phyloP scores from a whole-genome alignment of 2,113 vertebrate species.

The human (Homo sapiens) region DNA sequence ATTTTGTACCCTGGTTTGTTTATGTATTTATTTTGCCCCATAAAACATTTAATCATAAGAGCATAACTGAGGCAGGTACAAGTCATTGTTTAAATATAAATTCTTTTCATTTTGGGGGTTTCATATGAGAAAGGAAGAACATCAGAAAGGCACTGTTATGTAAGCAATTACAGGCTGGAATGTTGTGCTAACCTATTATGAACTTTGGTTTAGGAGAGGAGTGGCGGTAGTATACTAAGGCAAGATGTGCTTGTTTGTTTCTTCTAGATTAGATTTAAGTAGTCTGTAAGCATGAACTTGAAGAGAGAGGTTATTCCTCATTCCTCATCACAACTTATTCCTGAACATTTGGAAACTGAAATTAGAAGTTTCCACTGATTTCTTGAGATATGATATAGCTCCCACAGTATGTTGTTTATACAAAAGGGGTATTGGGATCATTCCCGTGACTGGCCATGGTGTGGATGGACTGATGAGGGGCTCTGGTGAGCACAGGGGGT shows the following conservation, averaged over 20 bases:
- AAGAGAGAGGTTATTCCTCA: background rate
- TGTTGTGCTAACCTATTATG: background rate
- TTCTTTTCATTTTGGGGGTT: background rate
- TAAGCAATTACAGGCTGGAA: background rate
- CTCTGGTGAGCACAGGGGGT: background rate
- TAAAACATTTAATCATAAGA: constrained; percentile 50
- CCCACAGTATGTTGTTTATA: background rate
- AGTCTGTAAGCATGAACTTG: background rate
- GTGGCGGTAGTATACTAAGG: fast-evolving
- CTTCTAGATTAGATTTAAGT: background rate
- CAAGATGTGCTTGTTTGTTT: background rate
- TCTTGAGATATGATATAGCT: background rate
- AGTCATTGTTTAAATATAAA: constrained; percentile 27
- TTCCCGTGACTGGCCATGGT: background rate
- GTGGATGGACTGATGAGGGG: background rate
- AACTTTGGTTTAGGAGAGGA: constrained; percentile 16
- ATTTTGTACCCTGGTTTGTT: background rate
- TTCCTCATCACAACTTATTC: background rate
- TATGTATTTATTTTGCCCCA: background rate
- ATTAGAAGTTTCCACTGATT: background rate
- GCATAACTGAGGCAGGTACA: constrained; percentile 19
- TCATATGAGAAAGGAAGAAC: background rate
- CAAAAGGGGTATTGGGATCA: background rate
- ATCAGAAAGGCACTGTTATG: constrained; percentile 1
- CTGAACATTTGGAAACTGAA: background rate